Evolutionary conservation across 2,113 vertebrate genomes (phyloP).

Genomic region (Solea senegalensis): DNA sequence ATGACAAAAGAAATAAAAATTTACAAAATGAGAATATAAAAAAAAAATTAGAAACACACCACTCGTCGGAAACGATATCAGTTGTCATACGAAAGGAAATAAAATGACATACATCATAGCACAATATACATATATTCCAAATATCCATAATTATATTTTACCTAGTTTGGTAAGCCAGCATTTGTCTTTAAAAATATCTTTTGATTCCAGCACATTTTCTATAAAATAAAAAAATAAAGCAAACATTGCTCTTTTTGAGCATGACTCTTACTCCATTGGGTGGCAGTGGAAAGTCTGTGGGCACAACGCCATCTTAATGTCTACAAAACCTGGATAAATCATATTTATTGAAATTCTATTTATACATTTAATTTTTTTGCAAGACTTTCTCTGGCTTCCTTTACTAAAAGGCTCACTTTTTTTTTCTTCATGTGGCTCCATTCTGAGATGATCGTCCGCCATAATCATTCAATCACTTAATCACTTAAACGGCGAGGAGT

Average conservation of each 20-base stretch:
- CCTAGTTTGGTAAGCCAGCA: constrained; percentile 72
- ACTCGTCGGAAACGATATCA: constrained; percentile 66
- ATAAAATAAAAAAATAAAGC: constrained; percentile 79
- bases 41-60: constrained; percentile 73
- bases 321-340: constrained; percentile 40
- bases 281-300: constrained; percentile 78
- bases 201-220: constrained; percentile 48
- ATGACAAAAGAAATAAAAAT: constrained; percentile 72
- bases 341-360: constrained; percentile 31
- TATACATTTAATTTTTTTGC: constrained; percentile 11
- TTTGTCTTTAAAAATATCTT: constrained; percentile 78
- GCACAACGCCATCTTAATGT: constrained; percentile 66
- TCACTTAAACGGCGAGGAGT: constrained; percentile 3
- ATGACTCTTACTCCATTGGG: constrained; percentile 56
- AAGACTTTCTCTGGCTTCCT: constrained; percentile 10
- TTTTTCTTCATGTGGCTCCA: constrained; percentile 12
- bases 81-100: constrained; percentile 64
- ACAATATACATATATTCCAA: constrained; percentile 71
- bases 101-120: constrained; percentile 50
- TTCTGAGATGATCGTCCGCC: not conserved
- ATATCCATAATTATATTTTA: constrained; percentile 70
- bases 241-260: constrained; percentile 65
- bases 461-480: not conserved
- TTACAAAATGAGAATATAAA: constrained; percentile 76
- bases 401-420: constrained; percentile 35